Conservation (phyloP, 2,113 vertebrate genomes). For the Microtus ochrogaster region DNA sequence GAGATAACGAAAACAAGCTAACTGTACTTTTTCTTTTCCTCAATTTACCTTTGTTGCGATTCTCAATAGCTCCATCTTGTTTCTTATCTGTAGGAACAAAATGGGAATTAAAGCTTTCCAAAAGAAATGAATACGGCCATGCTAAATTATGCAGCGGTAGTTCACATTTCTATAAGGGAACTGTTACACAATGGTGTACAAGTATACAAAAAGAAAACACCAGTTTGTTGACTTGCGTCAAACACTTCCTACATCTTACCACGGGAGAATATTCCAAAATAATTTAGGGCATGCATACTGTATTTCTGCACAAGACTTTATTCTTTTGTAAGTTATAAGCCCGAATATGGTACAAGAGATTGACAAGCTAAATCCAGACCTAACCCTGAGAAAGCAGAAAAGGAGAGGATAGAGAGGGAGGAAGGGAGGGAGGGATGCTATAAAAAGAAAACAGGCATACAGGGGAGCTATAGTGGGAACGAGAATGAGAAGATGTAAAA, state of each 20-base stretch:
- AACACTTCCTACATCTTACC: not conserved
- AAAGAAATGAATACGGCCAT: constrained; percentile 70
- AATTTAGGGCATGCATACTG: not conserved
- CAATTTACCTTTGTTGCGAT: constrained; percentile 97
- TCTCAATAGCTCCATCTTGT: constrained; percentile 96
- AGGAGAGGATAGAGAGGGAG: not conserved
- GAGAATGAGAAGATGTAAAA: not conserved
- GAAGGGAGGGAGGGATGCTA: not conserved
- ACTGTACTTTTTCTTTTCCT: constrained; percentile 22
- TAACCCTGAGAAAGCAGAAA: constrained; percentile 49
- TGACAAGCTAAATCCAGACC: constrained; percentile 56
- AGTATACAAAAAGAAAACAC: constrained; percentile 10
- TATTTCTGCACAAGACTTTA: constrained; percentile 38
- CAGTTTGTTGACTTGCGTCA: not conserved
- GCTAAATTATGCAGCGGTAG: constrained; percentile 74
- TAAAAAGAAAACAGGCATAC: not conserved
- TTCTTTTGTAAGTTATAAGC: not conserved
- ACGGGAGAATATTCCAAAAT: not conserved
- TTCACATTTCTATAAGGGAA: constrained; percentile 72
- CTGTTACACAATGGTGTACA: constrained; percentile 13
- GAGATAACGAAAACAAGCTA: constrained; percentile 46
- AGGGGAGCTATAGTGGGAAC: not conserved
- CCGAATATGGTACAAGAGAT: constrained; percentile 10
- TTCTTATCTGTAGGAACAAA: constrained; percentile 93
- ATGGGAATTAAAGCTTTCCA: constrained; percentile 76